phyloP scores from a whole-genome alignment of 1,140 invertebrate species.

The Orchestia grillus region DNA sequence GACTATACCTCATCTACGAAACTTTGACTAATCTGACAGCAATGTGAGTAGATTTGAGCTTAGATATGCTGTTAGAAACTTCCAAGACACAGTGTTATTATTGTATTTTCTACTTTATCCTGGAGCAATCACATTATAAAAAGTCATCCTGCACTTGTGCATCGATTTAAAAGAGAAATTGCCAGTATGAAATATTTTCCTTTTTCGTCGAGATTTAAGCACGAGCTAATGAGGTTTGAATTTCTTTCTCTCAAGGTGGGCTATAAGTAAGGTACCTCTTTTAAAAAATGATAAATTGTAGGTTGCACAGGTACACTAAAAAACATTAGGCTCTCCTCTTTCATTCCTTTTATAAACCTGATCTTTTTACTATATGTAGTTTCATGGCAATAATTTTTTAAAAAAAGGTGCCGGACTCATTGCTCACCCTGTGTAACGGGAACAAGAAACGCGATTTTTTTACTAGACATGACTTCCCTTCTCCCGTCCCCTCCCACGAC shows the following conservation, averaged over 20 bases:
- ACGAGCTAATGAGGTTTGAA: background rate
- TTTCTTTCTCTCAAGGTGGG: too few species aligned
- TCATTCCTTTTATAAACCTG: too few species aligned
- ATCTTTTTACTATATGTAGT: too few species aligned
- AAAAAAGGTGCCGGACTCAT: too few species aligned
- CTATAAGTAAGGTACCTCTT: too few species aligned
- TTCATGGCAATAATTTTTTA: too few species aligned
- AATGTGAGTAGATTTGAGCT: background rate
- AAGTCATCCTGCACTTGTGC: background rate
- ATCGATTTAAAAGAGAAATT: background rate
- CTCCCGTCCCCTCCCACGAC: too few species aligned
- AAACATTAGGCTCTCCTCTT: too few species aligned
- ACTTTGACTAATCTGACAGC: background rate
- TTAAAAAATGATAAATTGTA: too few species aligned
- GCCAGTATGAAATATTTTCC: background rate
- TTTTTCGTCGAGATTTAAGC: background rate
- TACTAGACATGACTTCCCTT: background rate
- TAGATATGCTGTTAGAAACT: background rate
- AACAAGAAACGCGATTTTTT: background rate
- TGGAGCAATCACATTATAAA: background rate
- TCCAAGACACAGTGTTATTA: background rate
- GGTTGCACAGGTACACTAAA: too few species aligned
- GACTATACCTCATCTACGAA: background rate
- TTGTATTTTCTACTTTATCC: background rate
- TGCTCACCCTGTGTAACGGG: too few species aligned